Evolutionary conservation across 2,797 vertebrate genomes (phyloP).

Genomic region (Poliocrania exsul): DNA sequence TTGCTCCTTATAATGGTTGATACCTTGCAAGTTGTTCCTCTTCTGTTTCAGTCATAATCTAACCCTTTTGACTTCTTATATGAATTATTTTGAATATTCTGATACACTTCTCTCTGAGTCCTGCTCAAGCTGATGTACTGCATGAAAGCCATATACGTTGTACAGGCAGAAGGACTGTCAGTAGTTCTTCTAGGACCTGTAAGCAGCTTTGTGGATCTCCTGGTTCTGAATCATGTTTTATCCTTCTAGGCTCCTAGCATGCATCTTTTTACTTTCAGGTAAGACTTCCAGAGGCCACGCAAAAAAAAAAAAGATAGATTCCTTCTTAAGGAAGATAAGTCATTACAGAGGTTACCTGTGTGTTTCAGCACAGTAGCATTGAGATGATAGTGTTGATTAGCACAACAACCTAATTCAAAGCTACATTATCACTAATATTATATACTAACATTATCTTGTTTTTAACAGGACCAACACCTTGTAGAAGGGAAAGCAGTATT

Average conservation of each 20-base stretch:
- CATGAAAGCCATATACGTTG: neutral
- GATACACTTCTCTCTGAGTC: neutral
- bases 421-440: neutral
- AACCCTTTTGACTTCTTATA: neutral
- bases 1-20: neutral
- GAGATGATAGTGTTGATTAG: neutral
- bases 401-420: neutral
- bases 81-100: neutral
- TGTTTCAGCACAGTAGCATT: neutral
- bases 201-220: neutral
- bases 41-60: neutral
- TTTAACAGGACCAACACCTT: neutral
- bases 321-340: neutral
- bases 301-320: neutral
- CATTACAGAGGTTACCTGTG: neutral
- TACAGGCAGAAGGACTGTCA: neutral
- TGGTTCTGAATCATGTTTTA: neutral
- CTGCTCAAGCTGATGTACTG: neutral
- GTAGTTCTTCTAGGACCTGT: neutral
- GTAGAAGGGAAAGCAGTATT: rapidly evolving
- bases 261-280: neutral
- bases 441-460: neutral
- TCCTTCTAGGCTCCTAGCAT: neutral
- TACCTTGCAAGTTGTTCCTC: neutral
- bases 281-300: neutral